Conservation (phyloP, 2,888 invertebrate species). For the Lumbricus terrestris region DNA sequence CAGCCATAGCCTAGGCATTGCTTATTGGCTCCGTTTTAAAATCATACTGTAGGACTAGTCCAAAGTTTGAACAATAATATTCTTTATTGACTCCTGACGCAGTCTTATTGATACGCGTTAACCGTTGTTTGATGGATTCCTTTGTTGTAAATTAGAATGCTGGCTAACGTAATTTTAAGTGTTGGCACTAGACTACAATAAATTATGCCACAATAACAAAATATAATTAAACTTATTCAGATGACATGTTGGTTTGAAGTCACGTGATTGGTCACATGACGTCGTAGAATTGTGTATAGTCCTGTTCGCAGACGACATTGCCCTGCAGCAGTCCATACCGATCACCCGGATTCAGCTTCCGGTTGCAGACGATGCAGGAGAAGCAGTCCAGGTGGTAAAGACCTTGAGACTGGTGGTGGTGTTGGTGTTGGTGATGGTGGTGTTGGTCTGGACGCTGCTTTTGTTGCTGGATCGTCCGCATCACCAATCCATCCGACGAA, state of each 20-base stretch:
- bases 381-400: slow-evolving; percentile 16
- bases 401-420: neutral
- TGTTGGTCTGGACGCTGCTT: neutral
- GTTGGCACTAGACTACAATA: no score
- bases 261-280: neutral
- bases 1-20: no score
- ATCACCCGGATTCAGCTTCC: neutral
- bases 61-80: no score
- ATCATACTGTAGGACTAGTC: no score
- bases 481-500: neutral
- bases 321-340: neutral
- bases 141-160: no score
- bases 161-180: no score
- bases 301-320: neutral
- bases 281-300: neutral
- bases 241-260: neutral
- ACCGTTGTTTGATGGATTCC: no score
- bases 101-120: no score
- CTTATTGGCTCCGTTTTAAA: no score
- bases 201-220: no score
- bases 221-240: no score
- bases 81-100: no score
- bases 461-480: neutral
- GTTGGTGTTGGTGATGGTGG: neutral
- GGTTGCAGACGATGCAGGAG: slow-evolving; percentile 12